Percentiles rank a stretch among this genome's conserved stretches.
phyloP scores from a whole-genome alignment of 2,797 vertebrate species.

The Lindbergichthys nudifrons region DNA sequence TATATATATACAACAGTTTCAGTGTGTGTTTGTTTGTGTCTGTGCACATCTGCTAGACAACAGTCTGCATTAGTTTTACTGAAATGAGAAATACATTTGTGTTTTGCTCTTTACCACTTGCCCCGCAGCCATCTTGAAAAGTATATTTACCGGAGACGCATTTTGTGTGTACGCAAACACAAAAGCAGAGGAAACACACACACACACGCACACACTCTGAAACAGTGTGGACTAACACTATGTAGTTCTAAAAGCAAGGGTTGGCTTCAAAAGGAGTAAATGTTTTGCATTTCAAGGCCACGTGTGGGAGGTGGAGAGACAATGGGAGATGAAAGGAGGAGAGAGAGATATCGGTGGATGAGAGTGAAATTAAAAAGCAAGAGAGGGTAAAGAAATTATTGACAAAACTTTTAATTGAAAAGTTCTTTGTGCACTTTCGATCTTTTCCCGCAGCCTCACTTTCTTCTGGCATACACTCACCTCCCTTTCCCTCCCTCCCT shows the following conservation, averaged over 20 bases:
- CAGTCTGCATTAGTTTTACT: conserved; percentile 58
- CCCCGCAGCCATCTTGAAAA: conserved; percentile 68
- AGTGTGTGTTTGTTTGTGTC: neutral
- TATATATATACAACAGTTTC: conserved; percentile 26
- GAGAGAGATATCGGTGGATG: neutral
- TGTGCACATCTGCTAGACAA: conserved; percentile 31
- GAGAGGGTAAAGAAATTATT: neutral
- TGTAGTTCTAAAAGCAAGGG: conserved; percentile 55
- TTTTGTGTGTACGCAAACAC: conserved; percentile 29
- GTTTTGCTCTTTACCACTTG: conserved; percentile 50
- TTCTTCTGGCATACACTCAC: neutral
- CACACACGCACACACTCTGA: conserved; percentile 3
- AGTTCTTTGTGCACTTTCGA: neutral
- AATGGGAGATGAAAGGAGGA: conserved; percentile 48
- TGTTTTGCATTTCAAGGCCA: conserved; percentile 56
- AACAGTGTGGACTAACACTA: conserved; percentile 20
- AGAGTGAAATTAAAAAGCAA: conserved; percentile 1
- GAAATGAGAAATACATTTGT: conserved; percentile 59
- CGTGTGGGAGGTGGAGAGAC: conserved; percentile 17
- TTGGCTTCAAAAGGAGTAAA: conserved; percentile 61
- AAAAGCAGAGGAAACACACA: neutral
- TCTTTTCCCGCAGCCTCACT: conserved; percentile 2
- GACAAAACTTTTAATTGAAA: neutral
- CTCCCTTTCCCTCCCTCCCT: neutral
- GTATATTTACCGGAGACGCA: conserved; percentile 47